Base-by-base conservation (phyloP, 2,888 invertebrate genomes). In the Halictus ligatus region DNA sequence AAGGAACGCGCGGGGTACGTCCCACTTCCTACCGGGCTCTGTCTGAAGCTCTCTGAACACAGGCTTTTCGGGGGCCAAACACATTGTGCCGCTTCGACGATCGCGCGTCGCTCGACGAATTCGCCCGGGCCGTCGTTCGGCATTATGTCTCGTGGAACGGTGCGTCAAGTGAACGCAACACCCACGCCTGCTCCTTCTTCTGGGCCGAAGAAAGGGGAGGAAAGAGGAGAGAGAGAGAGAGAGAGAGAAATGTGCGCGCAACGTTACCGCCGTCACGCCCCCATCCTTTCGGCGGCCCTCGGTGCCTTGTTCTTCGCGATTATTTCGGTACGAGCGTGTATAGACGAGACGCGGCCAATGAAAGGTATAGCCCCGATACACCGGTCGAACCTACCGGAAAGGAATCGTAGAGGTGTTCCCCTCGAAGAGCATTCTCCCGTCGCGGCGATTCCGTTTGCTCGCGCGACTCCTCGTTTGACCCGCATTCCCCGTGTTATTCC, bases 91-190 rank as follows among this genome's bases (percentile, higher is more conserved):
- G 58, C 87, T 83, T 81, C 79, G 79, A 83, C 74, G 87, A 75
- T 69, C 76, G 54, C 77, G 75, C 46, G 86, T 86, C 83, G 60
- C 75, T 80, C 78, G 78, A 90, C 87, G 89, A 90, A 89, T 89
- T 88, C 85, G 89, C 88, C 58, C 87, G 89, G 92, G 93, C 94
- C 91, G 92, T 94, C 92, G 94, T 94, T 94, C 94, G 92, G 92
- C 89, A 94, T 94, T 94, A 94, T 94, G 91, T 90, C 35, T 29
- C 88, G 85, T 88, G 84, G 89, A 90, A 86, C 88, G 89, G 79
- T 77, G 78, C 81, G 60, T 80, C 85, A 83, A 86, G 88, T 85
- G 89, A 88, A 50, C 87, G 87, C 89, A 89, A 91, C 91, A 89
- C 90, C 89, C 90, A 88, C 89, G 35, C 74, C 74, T 64, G 72